Evolutionary conservation across 64 coral and sea anemone species (phyloP), one percentile per base, ranked within the genome.

Genomic region (Pocillopora damicornis): DNA sequence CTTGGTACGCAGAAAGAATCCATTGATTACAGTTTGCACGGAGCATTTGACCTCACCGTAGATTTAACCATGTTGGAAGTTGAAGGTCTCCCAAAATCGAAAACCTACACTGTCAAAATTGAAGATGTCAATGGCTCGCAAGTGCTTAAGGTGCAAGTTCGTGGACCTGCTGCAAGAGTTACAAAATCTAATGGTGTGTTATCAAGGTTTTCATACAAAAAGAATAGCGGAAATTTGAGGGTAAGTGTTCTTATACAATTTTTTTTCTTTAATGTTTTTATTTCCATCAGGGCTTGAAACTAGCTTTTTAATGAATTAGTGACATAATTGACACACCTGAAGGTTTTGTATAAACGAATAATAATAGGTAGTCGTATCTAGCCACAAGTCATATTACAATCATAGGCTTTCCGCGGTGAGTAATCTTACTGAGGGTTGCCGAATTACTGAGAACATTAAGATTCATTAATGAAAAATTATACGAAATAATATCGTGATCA

Each of bases 1-100:
- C 61, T 35, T 10, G 13, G 22, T 23, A 15, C 30, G 14, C 23
- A 80, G 35, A 13, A 4, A 25, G 78, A 62, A 4, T 5, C 20
- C 1, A 30, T 20, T 62, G 78, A 80, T 61, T 80, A 80, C 23
- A 30, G 59, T 25, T 62, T 11, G 2, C 3, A 62, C 25, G 23
- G 11, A 34, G 9, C 59, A 26, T 30, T 13, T 80, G 58, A 63
- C 16, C 63, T 9, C 59, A 80, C 79, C 1, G 79, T 81, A 11
- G 25, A 63, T 1, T 35, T 81, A 59, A 35, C 60, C 35, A 13
- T 12, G 4, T 23, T 81, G 0, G 79, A 81, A 30, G 59, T 80
- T 35, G 78, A 61, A 61, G 78, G 78, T 26, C 78, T 80, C 36
- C 78, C 78, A 62, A 35, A 81, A 11, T 13, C 78, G 26, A 81